These are phyloP conservation scores for Rhabditoides inermis DNA, from an alignment of 2,888 invertebrate genomes.

Conservation along the genomic window DNA sequence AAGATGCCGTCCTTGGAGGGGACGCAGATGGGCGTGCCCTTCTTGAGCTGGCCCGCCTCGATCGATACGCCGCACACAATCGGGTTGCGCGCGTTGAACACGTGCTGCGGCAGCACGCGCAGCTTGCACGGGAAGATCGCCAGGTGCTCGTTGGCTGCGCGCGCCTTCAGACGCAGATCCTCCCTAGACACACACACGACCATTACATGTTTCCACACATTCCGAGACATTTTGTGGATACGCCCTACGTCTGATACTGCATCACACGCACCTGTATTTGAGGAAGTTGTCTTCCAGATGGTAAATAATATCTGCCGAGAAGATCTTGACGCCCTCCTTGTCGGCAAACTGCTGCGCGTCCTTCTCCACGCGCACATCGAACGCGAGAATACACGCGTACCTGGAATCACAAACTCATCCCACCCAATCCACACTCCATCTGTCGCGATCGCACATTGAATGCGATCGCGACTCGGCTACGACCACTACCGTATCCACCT, in stretches of 20 bases:
- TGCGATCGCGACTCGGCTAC: no score
- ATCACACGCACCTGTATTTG: slow-evolving; percentile 38
- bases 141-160: slow-evolving; percentile 88
- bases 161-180: slow-evolving; percentile 77
- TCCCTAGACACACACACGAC: slow-evolving; percentile 65
- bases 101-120: slow-evolving; percentile 70
- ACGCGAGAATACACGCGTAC: slow-evolving; percentile 94
- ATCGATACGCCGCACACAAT: slow-evolving; percentile 92
- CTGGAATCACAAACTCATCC: slow-evolving; percentile 56
- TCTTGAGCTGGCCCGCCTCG: slow-evolving; percentile 86
- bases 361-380: slow-evolving; percentile 85
- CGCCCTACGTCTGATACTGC: background rate
- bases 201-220: background rate
- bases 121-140: slow-evolving; percentile 98
- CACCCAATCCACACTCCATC: no score
- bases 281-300: slow-evolving; percentile 92
- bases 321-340: slow-evolving; percentile 82
- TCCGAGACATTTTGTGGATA: background rate
- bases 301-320: slow-evolving; percentile 95
- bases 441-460: no score
- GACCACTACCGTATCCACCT: no score
- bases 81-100: slow-evolving; percentile 91
- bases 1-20: slow-evolving; percentile 91
- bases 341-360: slow-evolving; percentile 98
- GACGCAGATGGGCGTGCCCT: slow-evolving; percentile 94